Base-by-base conservation (phyloP, 2,797 vertebrate genomes). In the Argya squamiceps region DNA sequence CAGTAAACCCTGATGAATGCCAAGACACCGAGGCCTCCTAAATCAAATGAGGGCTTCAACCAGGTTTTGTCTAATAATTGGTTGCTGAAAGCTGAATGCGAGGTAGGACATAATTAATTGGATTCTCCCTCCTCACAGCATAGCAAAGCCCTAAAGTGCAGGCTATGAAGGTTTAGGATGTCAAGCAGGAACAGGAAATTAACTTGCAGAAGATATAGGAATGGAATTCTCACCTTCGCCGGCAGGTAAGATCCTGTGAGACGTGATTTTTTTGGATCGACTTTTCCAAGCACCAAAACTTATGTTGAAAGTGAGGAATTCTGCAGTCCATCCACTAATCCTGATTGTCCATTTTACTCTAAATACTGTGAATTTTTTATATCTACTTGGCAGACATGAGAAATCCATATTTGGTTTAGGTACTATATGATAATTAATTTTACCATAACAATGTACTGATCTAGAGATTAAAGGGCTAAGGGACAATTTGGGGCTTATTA, bases 1-100 rank as follows among this genome's bases (percentile, higher is more conserved):
- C 88, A 92, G 82, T 87, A 97, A 95, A 95, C 90, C 91, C 62
- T 91, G 82, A 95, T 77, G 79, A 93, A 95, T 92, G 79, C 92
- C 82, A 89, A 91, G 93, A 92, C 79, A 94, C 58, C 59, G 73
- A 89, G 89, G 64, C 50, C 85, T 91, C 82, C 88, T 92, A 95
- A 95, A 96, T 96, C 94, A 90, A 97, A 90, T 95, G 76, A 86
- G 21, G 27, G 22, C 79, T 91, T 93, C 62, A 47, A 52, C 53
- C 50, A 86, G 68, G 82, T 93, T 96, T 95, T 93, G 92, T 86
- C 94, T 81, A 88, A 88, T 95, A 90, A 94, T 92, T 93, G 88
- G 92, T 94, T 81, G 88, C 73, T 95, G 79, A 95, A 96, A 95
- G 91, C 79, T 71, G 59, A 88, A 92, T 71, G 65, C 0, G 0